Evolutionary conservation across 2,888 invertebrate genomes (phyloP), one percentile per base, ranked within the genome.

Genomic region (Acholoe squamosa): DNA sequence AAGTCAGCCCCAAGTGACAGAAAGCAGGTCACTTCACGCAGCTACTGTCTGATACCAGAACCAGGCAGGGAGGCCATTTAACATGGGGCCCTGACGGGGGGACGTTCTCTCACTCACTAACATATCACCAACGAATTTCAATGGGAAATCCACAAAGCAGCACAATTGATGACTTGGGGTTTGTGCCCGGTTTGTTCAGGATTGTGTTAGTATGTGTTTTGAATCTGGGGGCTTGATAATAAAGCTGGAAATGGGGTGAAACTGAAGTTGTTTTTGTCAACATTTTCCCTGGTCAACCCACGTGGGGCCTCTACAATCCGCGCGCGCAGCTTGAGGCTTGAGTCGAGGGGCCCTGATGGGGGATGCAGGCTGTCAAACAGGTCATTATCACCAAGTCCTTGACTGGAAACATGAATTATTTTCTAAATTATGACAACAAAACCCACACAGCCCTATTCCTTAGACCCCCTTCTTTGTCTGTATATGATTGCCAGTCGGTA

Each of bases 11-110:
- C 3, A 71, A 71, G 71, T 71, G 34, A 80, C 34, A n/a, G 80
- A 80, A 80, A 80, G 80, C 80, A 22, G 80, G 80, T 80, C 80
- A 80, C n/a, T n/a, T n/a, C n/a, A n/a, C n/a, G n/a, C n/a, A n/a
- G 22, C 77, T 31, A 10, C 31, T 77, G 80, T 80, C 80, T 80
- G 80, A 77, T 28, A 77, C n/a, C 7, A 43, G 43, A 7, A n/a
- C 43, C 43, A 7, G 43, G 5, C 43, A 43, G 43, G 5, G 34
- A 34, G 34, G 80, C 10, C 80, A 80, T 80, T 80, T 80, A n/a
- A 76, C 25, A 16, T 34, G 80, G 16, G 80, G 80, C 22, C 3
- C 80, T 12, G 34, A 34, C 12, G 80, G 80, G 80, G 80, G 80
- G 22, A 22, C 80, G 5, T 14, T 0, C 5, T 3, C 33, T 0